Evolutionary conservation across 2,113 vertebrate species (phyloP).

Genomic region (Hippopotamus amphibius): DNA sequence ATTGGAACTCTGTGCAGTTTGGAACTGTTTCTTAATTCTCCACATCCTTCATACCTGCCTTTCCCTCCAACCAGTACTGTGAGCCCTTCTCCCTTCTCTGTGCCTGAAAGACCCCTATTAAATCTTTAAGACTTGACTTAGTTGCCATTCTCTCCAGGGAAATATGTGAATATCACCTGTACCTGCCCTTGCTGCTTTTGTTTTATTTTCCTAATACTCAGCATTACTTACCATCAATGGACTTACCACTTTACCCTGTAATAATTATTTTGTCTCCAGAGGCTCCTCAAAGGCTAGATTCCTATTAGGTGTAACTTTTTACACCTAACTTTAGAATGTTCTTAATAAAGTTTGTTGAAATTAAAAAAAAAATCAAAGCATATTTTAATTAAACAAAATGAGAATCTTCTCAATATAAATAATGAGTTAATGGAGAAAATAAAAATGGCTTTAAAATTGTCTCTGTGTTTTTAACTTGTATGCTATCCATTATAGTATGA

Average conservation of each 20-base stretch:
- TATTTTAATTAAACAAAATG: not conserved
- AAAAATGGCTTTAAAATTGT: not conserved
- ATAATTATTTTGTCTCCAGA: not conserved
- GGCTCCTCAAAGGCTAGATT: not conserved
- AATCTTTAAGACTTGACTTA: not conserved
- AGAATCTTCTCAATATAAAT: not conserved
- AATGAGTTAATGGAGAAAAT: not conserved
- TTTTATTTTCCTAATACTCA: not conserved
- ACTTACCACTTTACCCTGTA: not conserved
- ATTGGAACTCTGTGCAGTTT: not conserved
- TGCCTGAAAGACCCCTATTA: not conserved
- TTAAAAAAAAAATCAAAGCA: not conserved
- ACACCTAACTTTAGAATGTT: not conserved
- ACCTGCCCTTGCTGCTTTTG: not conserved
- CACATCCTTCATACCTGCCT: not conserved
- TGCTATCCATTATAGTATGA: not conserved
- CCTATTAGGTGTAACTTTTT: not conserved
- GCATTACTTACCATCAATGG: not conserved
- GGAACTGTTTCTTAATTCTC: not conserved
- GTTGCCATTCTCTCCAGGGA: not conserved
- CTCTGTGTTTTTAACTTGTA: slow-evolving; percentile 29
- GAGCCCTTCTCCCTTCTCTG: not conserved
- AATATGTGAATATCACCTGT: not conserved
- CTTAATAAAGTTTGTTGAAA: not conserved
- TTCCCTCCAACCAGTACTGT: not conserved